Base-by-base conservation (phyloP, 2,888 invertebrate species). In the Ecdyonurus torrentis region DNA sequence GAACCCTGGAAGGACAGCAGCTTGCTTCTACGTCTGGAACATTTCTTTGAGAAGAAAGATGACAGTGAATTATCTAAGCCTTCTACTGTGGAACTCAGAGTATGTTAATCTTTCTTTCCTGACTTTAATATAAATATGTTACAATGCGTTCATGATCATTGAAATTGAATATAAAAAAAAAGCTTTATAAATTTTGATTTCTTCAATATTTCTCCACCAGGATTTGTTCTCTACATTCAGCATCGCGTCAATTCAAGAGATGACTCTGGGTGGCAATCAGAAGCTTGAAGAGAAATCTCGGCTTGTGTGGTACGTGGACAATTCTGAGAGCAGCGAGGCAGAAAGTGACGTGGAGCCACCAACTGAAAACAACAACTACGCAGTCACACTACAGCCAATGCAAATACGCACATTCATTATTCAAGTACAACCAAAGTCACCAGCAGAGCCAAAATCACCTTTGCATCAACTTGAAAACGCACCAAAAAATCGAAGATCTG, bases 11-110 rank as follows among this genome's bases (percentile, higher is more conserved):
- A 79, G 58, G 77, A 77, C 0, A 73, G 76, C 0, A 77, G 78
- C 23, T 69, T 88, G 18, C 74, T 93, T n/a, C 68, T 93, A 0
- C 78, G 92, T 23, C 72, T 93, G 0, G 93, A 93, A 69, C 89
- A 93, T 71, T 80, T 87, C 66, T 77, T 86, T 58, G 86, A 87
- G 67, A 76, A 76, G 19, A 75, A 76, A 1, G 91, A 91, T 63
- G 81, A 84, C 67, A 70, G 75, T 0, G 69, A 71, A 0, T 71
- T 79, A 0, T 82, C 85, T 0, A 72, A 78, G 2, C 76, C 79
- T 0, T 78, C 79, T 0, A 74, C 76, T 55, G 73, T 88, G 0
- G 15, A 5, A 15, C 37, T 37, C 37, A 15, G 15, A 15, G 37
- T 37, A 37, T 10, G 37, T 15, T n/a, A n/a, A n/a, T n/a, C n/a